phyloP scores from a whole-genome alignment of 2,113 vertebrate genomes.

The Progne subis region DNA sequence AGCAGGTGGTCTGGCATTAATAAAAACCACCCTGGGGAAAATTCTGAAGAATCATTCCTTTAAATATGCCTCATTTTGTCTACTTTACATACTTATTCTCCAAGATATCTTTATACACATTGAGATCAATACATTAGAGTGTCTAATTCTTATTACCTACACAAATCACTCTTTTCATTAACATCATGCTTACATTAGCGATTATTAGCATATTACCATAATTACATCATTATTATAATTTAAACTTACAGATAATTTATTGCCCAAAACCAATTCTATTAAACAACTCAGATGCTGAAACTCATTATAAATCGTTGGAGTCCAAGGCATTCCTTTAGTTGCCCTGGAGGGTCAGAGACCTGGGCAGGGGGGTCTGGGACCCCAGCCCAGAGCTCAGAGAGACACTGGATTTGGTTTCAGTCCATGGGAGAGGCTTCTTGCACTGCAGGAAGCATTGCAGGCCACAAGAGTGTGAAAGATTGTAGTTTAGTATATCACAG shows the following conservation, averaged over 20 bases:
- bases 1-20: slow-evolving; percentile 11
- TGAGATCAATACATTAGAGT: slow-evolving; percentile 31
- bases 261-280: background rate
- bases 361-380: no score
- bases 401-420: no score
- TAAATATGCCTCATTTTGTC: background rate
- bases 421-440: no score
- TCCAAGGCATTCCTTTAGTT: no score
- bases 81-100: slow-evolving; percentile 23
- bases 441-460: no score
- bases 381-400: no score
- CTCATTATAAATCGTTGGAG: background rate
- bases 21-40: slow-evolving; percentile 26
- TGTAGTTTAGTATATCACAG: no score
- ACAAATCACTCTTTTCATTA: slow-evolving; percentile 58
- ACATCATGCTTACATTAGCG: slow-evolving; percentile 22
- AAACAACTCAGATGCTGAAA: background rate
- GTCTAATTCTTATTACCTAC: slow-evolving; percentile 53
- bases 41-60: slow-evolving; percentile 30
- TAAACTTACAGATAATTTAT: slow-evolving; percentile 19
- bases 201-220: slow-evolving; percentile 50
- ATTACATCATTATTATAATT: slow-evolving; percentile 40
- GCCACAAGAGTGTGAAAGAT: no score
- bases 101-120: background rate
- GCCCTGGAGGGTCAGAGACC: no score